These are phyloP conservation scores for Trisateles emortualis DNA, from an alignment of 2,888 invertebrate genomes.

Conservation along the genomic window DNA sequence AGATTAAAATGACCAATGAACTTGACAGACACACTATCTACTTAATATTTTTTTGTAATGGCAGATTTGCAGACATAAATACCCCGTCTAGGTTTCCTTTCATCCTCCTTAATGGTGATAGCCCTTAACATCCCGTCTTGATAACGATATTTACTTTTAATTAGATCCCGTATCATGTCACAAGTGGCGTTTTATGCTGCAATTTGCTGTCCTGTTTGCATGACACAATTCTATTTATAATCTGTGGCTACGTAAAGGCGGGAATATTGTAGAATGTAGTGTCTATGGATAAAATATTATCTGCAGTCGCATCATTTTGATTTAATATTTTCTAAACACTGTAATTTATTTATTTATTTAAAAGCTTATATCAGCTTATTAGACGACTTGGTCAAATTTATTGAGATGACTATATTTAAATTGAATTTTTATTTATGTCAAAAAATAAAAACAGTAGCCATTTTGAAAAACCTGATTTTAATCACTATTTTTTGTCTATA, in stretches of 20 bases:
- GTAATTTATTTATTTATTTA: no score
- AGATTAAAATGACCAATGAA: no score
- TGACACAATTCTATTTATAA: constrained; percentile 40
- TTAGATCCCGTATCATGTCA: constrained; percentile 32
- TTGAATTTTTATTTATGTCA: no score
- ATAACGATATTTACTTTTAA: constrained; percentile 43
- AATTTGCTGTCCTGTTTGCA: constrained; percentile 32
- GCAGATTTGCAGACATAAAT: neutral
- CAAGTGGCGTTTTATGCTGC: constrained; percentile 32
- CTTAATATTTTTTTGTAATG: neutral
- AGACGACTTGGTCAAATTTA: no score
- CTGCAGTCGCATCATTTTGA: neutral
- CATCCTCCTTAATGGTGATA: constrained; percentile 24
- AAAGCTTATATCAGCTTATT: no score
- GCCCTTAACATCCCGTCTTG: constrained; percentile 26
- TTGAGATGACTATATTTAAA: no score
- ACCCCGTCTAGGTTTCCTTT: constrained; percentile 31
- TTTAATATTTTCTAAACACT: neutral
- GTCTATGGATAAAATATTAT: constrained; percentile 22
- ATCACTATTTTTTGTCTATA: no score
- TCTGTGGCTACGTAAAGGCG: constrained; percentile 30
- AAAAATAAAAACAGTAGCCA: no score
- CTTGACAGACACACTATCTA: no score
- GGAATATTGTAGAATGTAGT: constrained; percentile 28
- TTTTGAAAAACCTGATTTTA: no score